Evolutionary conservation across 2,797 vertebrate species (phyloP).

Genomic region (Sebastes nivosus): DNA sequence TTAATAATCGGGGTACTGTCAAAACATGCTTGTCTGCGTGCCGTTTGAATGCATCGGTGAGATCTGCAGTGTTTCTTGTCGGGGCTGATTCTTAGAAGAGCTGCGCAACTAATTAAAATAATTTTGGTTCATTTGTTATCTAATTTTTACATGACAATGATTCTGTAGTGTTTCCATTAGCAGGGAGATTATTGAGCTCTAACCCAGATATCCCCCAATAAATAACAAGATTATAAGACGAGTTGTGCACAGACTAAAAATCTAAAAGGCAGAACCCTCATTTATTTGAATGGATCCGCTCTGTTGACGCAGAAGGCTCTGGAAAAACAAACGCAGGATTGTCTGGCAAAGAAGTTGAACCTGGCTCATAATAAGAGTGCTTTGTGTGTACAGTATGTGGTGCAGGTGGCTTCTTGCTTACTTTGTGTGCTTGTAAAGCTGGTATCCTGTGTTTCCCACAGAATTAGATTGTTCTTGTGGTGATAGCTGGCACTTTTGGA

Average conservation of each 20-base stretch:
- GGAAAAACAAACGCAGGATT: not conserved
- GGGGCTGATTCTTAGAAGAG: not conserved
- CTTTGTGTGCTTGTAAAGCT: not conserved
- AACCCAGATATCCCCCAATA: not conserved
- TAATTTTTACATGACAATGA: not conserved
- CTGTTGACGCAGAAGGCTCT: not conserved
- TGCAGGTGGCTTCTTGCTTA: not conserved
- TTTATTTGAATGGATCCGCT: not conserved
- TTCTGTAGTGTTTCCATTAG: not conserved
- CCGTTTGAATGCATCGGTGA: slow-evolving; percentile 11
- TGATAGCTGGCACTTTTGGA: too few relatives aligned
- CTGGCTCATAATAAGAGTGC: not conserved
- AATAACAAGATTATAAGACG: not conserved
- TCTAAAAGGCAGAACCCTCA: not conserved
- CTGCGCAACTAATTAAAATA: not conserved
- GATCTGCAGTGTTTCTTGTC: not conserved
- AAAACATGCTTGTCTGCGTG: not conserved
- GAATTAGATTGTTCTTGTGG: not conserved
- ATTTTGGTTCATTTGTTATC: not conserved
- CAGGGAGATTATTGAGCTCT: not conserved
- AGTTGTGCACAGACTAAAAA: not conserved
- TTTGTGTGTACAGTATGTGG: not conserved
- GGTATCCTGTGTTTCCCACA: not conserved
- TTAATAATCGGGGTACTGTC: not conserved
- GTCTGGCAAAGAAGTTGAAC: not conserved